These are phyloP conservation scores for Paedocypris micromegethes DNA, from an alignment of 2,797 vertebrate species.

Conservation along the genomic window DNA sequence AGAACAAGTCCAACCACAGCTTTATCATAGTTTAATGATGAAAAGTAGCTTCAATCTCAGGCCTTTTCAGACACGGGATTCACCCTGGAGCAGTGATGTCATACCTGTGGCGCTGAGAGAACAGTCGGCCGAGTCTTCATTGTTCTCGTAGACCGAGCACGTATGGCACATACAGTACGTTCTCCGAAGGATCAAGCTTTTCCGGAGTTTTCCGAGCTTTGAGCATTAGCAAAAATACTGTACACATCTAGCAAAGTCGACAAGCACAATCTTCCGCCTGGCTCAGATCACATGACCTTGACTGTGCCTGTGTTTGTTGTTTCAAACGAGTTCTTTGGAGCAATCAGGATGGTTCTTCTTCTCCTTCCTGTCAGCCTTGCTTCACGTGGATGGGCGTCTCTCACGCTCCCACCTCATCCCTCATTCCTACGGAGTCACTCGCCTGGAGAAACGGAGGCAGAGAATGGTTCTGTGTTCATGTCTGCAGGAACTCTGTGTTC, in stretches of 20 bases:
- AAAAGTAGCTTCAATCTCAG: conserved; percentile 31
- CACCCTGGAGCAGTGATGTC: conserved; percentile 46
- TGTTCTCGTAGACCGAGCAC: conserved; percentile 23
- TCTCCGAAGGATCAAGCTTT: too few species aligned
- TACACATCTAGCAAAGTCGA: too few species aligned
- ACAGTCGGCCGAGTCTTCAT: conserved; percentile 27
- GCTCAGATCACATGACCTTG: too few species aligned
- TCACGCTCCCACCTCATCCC: conserved; percentile 11
- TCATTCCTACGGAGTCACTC: conserved; percentile 56
- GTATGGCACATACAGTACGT: too few species aligned
- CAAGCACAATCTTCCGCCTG: too few species aligned
- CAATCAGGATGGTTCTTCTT: conserved; percentile 31
- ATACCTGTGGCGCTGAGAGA: conserved; percentile 40
- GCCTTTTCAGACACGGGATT: conserved; percentile 10
- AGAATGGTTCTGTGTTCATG: conserved; percentile 36
- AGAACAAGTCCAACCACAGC: conserved; percentile 19
- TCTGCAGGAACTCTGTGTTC: conserved; percentile 30
- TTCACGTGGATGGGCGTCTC: not conserved
- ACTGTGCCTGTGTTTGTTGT: not conserved
- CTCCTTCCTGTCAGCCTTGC: not conserved
- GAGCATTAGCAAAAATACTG: too few species aligned
- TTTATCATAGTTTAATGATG: not conserved
- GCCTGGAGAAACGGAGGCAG: conserved; percentile 48
- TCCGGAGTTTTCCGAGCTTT: too few species aligned
- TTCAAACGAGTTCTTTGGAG: too few species aligned